A percentile compares a stretch with the other conserved stretches of the same genome.
phyloP scores from a whole-genome alignment of 2,797 vertebrate genomes.

The Crenuchus spilurus region DNA sequence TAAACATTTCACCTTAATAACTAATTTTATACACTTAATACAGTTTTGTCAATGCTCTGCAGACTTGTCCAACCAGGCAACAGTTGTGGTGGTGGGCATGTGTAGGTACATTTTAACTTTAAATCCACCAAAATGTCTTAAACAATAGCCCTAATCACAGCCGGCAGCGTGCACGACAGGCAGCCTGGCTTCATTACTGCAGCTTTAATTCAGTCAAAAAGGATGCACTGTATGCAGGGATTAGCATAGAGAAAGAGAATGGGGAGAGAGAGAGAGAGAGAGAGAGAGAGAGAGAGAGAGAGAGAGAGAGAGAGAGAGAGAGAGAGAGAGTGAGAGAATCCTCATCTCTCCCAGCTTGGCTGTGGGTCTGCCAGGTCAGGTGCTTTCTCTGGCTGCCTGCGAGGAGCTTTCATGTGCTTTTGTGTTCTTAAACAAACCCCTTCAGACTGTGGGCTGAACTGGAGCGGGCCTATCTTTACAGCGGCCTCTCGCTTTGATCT shows the following conservation, averaged over 20 bases:
- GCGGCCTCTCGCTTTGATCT: conserved; percentile 73
- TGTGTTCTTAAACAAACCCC: conserved; percentile 73
- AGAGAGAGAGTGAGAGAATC: conserved; percentile 32
- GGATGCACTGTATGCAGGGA: conserved; percentile 28
- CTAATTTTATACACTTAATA: too few relatives aligned
- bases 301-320: too few relatives aligned
- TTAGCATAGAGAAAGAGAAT: conserved; percentile 5
- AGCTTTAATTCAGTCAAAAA: conserved; percentile 28
- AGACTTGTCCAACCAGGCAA: too few relatives aligned
- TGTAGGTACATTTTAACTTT: conserved; percentile 22
- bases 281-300: conserved; percentile 19
- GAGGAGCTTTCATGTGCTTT: conserved; percentile 73
- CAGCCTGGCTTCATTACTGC: conserved; percentile 19
- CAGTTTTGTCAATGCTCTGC: too few relatives aligned
- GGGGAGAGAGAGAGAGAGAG: not conserved
- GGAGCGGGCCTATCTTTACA: conserved; percentile 73
- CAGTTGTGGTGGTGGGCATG: too few relatives aligned
- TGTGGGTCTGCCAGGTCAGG: conserved; percentile 47
- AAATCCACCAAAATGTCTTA: conserved; percentile 19
- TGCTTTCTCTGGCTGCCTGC: conserved; percentile 63
- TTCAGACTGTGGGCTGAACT: conserved; percentile 49
- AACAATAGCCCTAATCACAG: conserved; percentile 31
- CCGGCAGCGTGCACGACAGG: not conserved
- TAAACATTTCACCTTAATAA: too few relatives aligned
- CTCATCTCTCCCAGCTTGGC: conserved; percentile 8